Base-by-base conservation (phyloP, 92 coral and sea anemone species). In the Ricordea florida region DNA sequence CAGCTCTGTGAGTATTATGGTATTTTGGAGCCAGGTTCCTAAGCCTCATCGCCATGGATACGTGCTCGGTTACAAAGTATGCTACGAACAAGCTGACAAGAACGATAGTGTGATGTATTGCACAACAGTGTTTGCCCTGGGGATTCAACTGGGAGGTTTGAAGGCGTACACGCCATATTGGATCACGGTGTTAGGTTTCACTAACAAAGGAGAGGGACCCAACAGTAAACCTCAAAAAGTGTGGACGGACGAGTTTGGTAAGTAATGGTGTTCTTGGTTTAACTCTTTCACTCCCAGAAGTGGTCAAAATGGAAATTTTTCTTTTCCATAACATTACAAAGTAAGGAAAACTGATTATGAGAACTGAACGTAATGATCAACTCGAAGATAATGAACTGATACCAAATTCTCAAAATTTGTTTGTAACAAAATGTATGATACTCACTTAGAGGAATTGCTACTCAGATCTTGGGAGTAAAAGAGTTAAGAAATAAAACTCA, bases 231-330 rank as follows among this genome's bases (percentile, higher is more conserved):
- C 97, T 2, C 28, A 83, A 16, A 46, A 38, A 10, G 97, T 91
- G 17, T 87, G 88, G 81, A 91, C 97, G 0, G 97, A 91, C 37
- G 85, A 91, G 73, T 88, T 83, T 56, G 97, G 97, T 90, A 72
- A 78, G 96, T 51, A 6, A 3, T 13, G 24, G n/a, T 20, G 43
- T 16, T 2, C 36, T 3, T 10, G 6, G 7, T 6, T 15, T 14
- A 8, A 15, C 16, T 27, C 7, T 38, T 28, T 5, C 44, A 8
- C 44, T 37, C n/a, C 44, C 44, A 37, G 9, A 8, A 8, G 8
- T 37, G 9, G 8, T 8, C 44, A 37, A 8, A 8, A 37, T 37
- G 8, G 44, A 14, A n/a, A n/a, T n/a, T n/a, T n/a, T n/a, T n/a
- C n/a, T n/a, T n/a, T n/a, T n/a, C n/a, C n/a, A n/a, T n/a, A 37